phyloP scores from a whole-genome alignment of 2,113 vertebrate species.

The Megalops atlanticus region DNA sequence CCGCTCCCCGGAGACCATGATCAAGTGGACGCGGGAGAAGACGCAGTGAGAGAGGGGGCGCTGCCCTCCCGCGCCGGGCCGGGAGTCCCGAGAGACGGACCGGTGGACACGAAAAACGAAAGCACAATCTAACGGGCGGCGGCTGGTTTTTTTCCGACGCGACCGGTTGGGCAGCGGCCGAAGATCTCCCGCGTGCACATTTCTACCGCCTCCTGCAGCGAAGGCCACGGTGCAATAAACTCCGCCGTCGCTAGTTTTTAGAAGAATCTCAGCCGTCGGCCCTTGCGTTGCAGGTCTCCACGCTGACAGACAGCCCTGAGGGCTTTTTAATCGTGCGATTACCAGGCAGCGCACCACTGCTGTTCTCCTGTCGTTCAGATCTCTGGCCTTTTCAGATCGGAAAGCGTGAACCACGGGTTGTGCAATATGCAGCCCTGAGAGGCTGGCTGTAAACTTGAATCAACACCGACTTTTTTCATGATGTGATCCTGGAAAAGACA shows the following conservation, averaged over 20 bases:
- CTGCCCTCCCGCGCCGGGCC: not conserved
- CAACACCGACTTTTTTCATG: slow-evolving; percentile 9
- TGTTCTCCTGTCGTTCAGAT: not conserved
- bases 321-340: not conserved
- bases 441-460: slow-evolving; percentile 43
- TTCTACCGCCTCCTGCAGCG: not conserved
- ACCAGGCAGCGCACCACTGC: not conserved
- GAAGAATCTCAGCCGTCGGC: slow-evolving; percentile 2
- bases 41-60: slow-evolving; percentile 39
- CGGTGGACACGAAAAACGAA: slow-evolving; percentile 38
- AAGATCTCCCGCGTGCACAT: too few species aligned
- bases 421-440: slow-evolving; percentile 52
- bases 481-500: slow-evolving; percentile 16
- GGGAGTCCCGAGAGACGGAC: not conserved
- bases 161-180: not conserved
- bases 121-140: not conserved
- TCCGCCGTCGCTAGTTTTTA: not conserved
- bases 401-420: slow-evolving; percentile 38
- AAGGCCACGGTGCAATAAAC: not conserved
- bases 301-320: not conserved
- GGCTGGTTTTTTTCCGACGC: not conserved
- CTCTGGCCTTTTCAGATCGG: not conserved
- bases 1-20: slow-evolving; percentile 87
- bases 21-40: slow-evolving; percentile 64
- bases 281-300: not conserved